A percentile compares a stretch with the other conserved stretches of the same genome.
Conservation (phyloP, 2,797 vertebrate species). For the Pseudomugil tenellus region DNA sequence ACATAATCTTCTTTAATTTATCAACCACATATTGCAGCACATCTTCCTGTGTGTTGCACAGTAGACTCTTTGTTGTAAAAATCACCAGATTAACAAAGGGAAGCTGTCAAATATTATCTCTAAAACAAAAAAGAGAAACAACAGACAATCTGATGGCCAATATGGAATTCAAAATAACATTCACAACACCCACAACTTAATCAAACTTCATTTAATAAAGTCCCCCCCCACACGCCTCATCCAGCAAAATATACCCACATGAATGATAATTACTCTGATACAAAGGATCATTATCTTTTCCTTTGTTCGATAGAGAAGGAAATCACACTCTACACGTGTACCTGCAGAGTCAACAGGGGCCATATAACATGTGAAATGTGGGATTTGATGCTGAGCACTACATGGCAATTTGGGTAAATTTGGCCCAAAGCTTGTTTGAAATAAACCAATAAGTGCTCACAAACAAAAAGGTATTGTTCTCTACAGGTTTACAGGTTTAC, state of each 20-base stretch:
- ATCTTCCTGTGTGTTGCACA: constrained; percentile 5
- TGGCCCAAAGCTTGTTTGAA: constrained; percentile 42
- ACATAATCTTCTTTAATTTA: constrained; percentile 47
- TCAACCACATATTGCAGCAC: constrained; percentile 17
- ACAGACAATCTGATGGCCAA: constrained; percentile 2
- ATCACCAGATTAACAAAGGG: constrained; percentile 10
- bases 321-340: constrained; percentile 10
- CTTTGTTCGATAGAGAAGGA: neutral
- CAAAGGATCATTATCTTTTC: constrained; percentile 32
- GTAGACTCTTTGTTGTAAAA: constrained; percentile 13
- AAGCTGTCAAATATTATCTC: constrained; percentile 24
- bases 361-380: constrained; percentile 17
- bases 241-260: constrained; percentile 40
- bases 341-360: constrained; percentile 31
- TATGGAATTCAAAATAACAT: constrained; percentile 33
- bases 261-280: constrained; percentile 50
- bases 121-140: constrained; percentile 2
- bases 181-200: constrained; percentile 36
- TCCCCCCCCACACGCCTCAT: constrained; percentile 16
- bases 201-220: constrained; percentile 26
- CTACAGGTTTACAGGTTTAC: constrained; percentile 34
- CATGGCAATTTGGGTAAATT: constrained; percentile 15
- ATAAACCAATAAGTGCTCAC: constrained; percentile 37
- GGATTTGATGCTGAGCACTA: constrained; percentile 9
- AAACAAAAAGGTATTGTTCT: constrained; percentile 34